Evolutionary conservation across 2,888 invertebrate species (phyloP).

Genomic region (Acleris emargana): DNA sequence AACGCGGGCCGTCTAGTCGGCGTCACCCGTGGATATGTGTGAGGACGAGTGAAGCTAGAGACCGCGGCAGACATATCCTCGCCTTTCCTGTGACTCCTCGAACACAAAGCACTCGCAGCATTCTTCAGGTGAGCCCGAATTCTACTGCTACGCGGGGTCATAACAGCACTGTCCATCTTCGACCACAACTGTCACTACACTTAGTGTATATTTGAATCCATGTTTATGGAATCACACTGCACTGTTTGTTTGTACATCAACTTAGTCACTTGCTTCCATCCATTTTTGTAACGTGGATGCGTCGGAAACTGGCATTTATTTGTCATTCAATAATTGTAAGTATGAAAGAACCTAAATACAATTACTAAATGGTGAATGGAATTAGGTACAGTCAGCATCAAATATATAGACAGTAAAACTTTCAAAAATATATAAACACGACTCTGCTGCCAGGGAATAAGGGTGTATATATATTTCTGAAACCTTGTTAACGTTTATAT

Average conservation of each 20-base stretch:
- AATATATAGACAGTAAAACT: too few species aligned
- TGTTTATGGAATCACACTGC: constrained; percentile 47
- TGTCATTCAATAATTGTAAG: neutral
- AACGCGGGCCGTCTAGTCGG: constrained; percentile 69
- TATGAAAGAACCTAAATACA: neutral
- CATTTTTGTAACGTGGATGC: constrained; percentile 11
- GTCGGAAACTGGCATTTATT: constrained; percentile 11
- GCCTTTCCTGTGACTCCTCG: constrained; percentile 76
- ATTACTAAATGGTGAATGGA: too few species aligned
- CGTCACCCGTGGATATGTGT: constrained; percentile 73
- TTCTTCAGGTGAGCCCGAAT: constrained; percentile 76
- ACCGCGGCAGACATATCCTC: constrained; percentile 62
- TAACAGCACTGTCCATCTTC: constrained; percentile 80
- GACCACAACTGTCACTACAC: constrained; percentile 48
- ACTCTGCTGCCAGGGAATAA: too few species aligned
- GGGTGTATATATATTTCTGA: too few species aligned
- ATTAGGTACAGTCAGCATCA: too few species aligned
- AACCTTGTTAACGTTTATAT: too few species aligned
- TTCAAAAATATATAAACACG: too few species aligned
- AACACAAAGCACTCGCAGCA: constrained; percentile 76
- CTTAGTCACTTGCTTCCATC: constrained; percentile 12
- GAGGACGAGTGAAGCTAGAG: constrained; percentile 64
- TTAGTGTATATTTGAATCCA: constrained; percentile 69
- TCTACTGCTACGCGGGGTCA: constrained; percentile 76
- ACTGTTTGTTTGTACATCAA: constrained; percentile 21